Conservation (phyloP, 2,888 invertebrate species). For the Napeogenes inachia region DNA sequence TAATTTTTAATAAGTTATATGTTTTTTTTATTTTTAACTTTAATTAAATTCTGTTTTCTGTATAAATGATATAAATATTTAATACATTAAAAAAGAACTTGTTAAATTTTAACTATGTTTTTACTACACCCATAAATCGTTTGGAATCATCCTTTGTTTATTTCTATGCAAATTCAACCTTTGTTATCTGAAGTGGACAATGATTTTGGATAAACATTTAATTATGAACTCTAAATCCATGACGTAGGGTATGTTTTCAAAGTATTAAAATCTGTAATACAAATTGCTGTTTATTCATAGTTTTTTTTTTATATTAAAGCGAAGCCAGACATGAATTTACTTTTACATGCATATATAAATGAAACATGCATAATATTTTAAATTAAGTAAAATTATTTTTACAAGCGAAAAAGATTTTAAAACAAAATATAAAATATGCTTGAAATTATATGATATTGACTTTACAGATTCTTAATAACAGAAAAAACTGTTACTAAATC, state of each 20-base stretch:
- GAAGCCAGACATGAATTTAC: conserved; percentile 2
- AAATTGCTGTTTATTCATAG: conserved; percentile 22
- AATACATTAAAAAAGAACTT: background rate
- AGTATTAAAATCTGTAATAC: background rate
- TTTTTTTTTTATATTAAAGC: conserved; percentile 15
- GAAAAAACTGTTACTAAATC: too few species aligned
- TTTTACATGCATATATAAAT: background rate
- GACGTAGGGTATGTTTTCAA: conserved; percentile 13
- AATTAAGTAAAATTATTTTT: background rate
- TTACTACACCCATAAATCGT: conserved; percentile 46
- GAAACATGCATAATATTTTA: background rate
- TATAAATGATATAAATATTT: too few species aligned
- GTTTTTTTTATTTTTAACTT: background rate
- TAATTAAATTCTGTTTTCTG: too few species aligned
- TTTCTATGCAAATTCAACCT: conserved; percentile 64
- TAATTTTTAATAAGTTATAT: background rate
- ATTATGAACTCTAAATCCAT: conserved; percentile 16
- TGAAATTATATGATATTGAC: background rate
- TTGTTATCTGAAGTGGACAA: conserved; percentile 58
- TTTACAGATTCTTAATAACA: too few species aligned
- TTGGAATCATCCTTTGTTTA: conserved; percentile 61
- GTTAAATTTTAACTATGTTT: conserved; percentile 15
- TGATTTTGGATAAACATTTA: conserved; percentile 32
- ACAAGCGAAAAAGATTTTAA: background rate
- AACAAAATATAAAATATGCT: background rate